Conservation (phyloP, 53 echinoderm and acorn worm species). For the Echinometra lucunter region DNA sequence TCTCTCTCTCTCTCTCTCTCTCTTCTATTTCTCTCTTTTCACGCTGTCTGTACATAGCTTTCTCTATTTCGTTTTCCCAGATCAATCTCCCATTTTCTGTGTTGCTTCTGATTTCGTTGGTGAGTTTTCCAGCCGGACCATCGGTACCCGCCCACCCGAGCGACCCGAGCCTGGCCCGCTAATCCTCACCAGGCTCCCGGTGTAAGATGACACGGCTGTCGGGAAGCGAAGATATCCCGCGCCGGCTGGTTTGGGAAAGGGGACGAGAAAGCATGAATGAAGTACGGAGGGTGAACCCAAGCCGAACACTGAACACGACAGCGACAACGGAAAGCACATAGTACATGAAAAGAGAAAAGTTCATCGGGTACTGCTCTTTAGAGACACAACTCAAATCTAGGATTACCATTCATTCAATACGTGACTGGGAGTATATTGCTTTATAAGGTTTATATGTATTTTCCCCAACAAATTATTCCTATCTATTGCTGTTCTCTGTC, state of each 20-base stretch:
- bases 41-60: background rate
- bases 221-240: slow-evolving; percentile 31
- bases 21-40: background rate
- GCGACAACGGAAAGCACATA: slow-evolving; percentile 40
- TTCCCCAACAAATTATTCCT: background rate
- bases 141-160: slow-evolving; percentile 60
- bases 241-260: slow-evolving; percentile 32
- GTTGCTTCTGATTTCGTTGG: slow-evolving; percentile 32
- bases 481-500: background rate
- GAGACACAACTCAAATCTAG: slow-evolving; percentile 45
- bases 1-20: background rate
- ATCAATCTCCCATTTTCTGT: slow-evolving; percentile 11
- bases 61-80: background rate
- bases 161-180: slow-evolving; percentile 63
- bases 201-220: slow-evolving; percentile 59
- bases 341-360: slow-evolving; percentile 28
- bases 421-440: slow-evolving; percentile 16
- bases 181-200: slow-evolving; percentile 59
- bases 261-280: background rate
- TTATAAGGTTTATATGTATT: slow-evolving; percentile 14
- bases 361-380: background rate
- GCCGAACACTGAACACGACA: background rate
- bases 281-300: background rate
- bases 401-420: slow-evolving; percentile 47
- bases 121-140: slow-evolving; percentile 64